phyloP scores from a whole-genome alignment of 2,113 vertebrate species.

The Seriola quinqueradiata region DNA sequence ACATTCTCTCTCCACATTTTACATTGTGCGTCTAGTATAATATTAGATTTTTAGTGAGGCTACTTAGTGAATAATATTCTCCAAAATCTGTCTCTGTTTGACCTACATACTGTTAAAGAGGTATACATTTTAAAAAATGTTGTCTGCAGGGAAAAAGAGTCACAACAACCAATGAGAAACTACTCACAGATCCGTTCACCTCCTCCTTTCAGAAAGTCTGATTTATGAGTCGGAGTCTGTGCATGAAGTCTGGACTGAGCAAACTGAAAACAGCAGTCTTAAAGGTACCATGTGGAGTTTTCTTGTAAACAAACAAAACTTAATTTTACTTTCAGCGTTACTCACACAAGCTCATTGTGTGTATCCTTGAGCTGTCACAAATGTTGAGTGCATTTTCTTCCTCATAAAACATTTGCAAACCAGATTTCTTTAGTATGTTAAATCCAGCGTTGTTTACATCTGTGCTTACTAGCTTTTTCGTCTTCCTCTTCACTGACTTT shows the following conservation, averaged over 20 bases:
- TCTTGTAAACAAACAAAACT: not conserved
- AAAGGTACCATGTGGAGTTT: not conserved
- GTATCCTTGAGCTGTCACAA: too few relatives aligned
- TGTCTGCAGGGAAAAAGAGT: not conserved
- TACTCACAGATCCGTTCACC: not conserved
- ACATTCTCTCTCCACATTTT: slow-evolving; percentile 7
- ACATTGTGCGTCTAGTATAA: not conserved
- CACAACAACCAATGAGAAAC: not conserved
- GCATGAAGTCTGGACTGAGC: not conserved
- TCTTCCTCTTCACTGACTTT: too few relatives aligned
- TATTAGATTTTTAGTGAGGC: not conserved
- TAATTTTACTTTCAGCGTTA: too few relatives aligned
- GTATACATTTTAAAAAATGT: not conserved
- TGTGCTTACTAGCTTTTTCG: not conserved
- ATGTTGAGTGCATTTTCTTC: too few relatives aligned
- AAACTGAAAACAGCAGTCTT: slow-evolving; percentile 24
- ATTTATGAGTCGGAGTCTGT: not conserved
- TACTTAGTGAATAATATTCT: not conserved
- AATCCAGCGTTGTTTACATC: not conserved
- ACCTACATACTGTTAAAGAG: not conserved
- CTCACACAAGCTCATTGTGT: too few relatives aligned
- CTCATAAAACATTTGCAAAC: too few relatives aligned
- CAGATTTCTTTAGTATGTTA: not conserved
- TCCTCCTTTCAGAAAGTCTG: not conserved
- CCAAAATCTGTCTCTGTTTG: not conserved